Conservation (phyloP, 1,140 invertebrate species). For the Nomia melanderi region DNA sequence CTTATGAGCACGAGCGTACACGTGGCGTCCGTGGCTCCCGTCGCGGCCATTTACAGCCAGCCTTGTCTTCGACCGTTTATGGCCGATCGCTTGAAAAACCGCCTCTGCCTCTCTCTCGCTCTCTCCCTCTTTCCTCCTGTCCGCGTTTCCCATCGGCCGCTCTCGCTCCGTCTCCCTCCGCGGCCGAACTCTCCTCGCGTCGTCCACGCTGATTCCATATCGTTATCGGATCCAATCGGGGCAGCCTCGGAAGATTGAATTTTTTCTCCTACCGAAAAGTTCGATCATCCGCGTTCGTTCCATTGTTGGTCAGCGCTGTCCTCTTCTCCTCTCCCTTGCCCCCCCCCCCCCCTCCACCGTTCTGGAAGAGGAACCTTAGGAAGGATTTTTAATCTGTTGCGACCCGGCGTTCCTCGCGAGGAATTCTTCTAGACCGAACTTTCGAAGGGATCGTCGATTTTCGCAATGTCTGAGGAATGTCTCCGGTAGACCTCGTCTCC, state of each 20-base stretch:
- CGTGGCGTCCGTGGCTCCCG: constrained; percentile 56
- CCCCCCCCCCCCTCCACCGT: neutral
- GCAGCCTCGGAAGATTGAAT: constrained; percentile 1
- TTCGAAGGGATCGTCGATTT: constrained; percentile 1
- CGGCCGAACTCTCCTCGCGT: constrained; percentile 24
- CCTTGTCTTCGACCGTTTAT: constrained; percentile 76
- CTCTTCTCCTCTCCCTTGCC: no score
- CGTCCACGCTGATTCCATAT: constrained; percentile 26
- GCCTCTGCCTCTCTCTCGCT: constrained; percentile 57
- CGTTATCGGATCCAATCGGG: constrained; percentile 2
- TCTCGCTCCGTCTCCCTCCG: constrained; percentile 40
- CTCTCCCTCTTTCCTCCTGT: neutral
- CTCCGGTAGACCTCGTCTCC: neutral
- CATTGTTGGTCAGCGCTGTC: neutral
- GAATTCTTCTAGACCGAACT: constrained; percentile 3
- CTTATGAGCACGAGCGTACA: constrained; percentile 63
- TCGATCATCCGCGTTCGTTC: neutral
- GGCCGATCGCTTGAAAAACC: constrained; percentile 75
- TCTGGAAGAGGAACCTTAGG: neutral
- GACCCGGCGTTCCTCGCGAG: neutral
- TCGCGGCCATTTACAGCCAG: constrained; percentile 75
- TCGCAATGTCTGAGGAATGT: neutral
- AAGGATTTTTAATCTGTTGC: constrained; percentile 15
- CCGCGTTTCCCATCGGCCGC: constrained; percentile 45
- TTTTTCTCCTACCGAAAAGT: neutral